Evolutionary conservation across 1,140 invertebrate species (phyloP), one percentile per base, ranked within the genome.

Genomic region (Drosophila baimaii): DNA sequence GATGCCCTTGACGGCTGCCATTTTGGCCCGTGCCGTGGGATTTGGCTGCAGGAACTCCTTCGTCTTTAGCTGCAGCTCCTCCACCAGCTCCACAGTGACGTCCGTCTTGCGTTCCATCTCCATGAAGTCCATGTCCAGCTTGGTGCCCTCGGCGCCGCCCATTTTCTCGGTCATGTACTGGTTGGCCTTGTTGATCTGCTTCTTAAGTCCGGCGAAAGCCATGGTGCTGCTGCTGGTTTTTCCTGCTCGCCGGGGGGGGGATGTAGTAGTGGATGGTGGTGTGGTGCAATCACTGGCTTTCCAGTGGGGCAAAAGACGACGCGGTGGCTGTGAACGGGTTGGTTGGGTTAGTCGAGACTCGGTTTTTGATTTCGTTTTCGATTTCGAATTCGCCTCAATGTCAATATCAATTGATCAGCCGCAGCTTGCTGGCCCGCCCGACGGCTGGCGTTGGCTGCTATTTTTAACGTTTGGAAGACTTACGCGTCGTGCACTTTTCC

Each of bases 121-220:
- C 93, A 97, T 94, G 92, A 99, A 99, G 90, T 99, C 98, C 93
- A 99, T 96, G 93, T 99, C 98, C 74, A 99, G 95, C 94, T 99
- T 99, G 75, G 99, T 99, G 90, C 98, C 98, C 93, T 99, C 99
- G 47, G 98, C 99, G 92, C 98, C 98, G 39, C 99, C 99, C 95
- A 99, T 99, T 93, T 99, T 99, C 94, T 99, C 99, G 91, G 97
- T 99, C 94, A 99, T 96, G 95, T 99, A 99, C 98, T 99, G 98
- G 94, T 99, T 99, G 73, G 98, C 98, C 94, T 99, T 99, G 93
- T 99, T 99, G 92, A 99, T 97, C 93, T 99, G 98, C 93, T 99
- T 99, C 93, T 98, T 98, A 57, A 99, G 94, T 77, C 98, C 98
- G 73, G 98, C 97, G 93, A 99, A 98, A 92, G 98, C 98, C 98